A percentile compares a stretch with the other conserved stretches of the same genome.
Conservation (phyloP, 2,797 vertebrate genomes). For the Urophycis tenuis region DNA sequence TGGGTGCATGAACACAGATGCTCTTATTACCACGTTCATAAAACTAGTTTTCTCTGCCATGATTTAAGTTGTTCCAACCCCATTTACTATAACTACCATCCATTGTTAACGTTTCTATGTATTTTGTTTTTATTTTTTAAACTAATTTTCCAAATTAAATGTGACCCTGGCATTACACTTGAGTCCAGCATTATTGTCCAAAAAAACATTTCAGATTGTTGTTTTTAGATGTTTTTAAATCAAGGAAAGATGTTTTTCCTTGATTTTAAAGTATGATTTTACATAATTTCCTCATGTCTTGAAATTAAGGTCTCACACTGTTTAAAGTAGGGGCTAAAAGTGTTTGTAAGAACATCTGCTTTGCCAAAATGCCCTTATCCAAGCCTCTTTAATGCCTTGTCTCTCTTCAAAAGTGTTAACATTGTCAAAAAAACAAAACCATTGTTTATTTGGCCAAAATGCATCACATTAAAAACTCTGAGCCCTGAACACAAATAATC, state of each 20-base stretch:
- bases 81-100: slow-evolving; percentile 89
- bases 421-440: not conserved
- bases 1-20: not conserved
- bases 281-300: not conserved
- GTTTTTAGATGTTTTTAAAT: no score
- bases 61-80: slow-evolving; percentile 89
- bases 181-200: slow-evolving; percentile 63
- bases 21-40: not conserved
- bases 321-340: not conserved
- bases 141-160: slow-evolving; percentile 94
- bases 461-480: not conserved
- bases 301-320: no score
- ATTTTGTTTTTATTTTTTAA: slow-evolving; percentile 90
- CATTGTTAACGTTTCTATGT: slow-evolving; percentile 98
- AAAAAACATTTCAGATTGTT: slow-evolving; percentile 5
- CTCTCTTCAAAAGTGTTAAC: not conserved
- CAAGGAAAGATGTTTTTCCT: not conserved
- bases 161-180: slow-evolving; percentile 86
- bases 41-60: slow-evolving; percentile 71
- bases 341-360: not conserved
- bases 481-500: not conserved
- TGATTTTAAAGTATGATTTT: not conserved
- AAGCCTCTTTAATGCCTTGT: not conserved
- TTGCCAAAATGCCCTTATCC: not conserved
- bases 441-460: not conserved